Evolutionary conservation across 2,888 invertebrate genomes (phyloP), one percentile per base, ranked within the genome.

Genomic region (Apantesis nais): DNA sequence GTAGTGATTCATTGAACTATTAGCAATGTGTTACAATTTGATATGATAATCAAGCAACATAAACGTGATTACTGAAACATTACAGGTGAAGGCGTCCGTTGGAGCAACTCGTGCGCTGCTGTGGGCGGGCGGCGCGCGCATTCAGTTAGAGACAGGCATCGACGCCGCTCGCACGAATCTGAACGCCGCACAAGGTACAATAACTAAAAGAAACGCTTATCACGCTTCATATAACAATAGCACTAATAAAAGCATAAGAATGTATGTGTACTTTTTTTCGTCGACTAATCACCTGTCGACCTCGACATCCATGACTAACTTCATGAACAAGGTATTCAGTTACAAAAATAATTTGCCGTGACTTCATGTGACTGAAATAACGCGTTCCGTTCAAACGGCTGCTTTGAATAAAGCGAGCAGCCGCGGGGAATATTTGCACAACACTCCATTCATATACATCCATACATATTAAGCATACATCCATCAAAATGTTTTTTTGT

Each of bases 141-240:
- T 85, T 92, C 93, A 95, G 95, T 95, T 81, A 93, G 91, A 93
- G 92, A 86, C 90, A 88, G 94, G 94, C 94, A 85, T 81, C 89
- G 91, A 88, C 89, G 92, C 93, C 93, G 93, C 93, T 94, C 94
- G 93, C 94, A 95, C 95, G 95, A 94, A 90, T 84, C 90, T 87
- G 89, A 90, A 85, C 91, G 94, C 94, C 93, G 93, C 93, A 93
- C 90, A 94, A 95, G 95, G 94, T 94, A 94, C 84, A 83, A 78
- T 85, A 80, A 80, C 78, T 83, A 83, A 84, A 86, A 84, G 78
- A 73, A 78, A 72, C 66, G 82, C 82, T 81, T 81, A 84, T 83
- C 83, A 84, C 69, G 93, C 93, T 93, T 93, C 90, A 89, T 86
- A 86, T 92, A 92, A 91, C 91, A 89, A 86, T 81, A 86, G 88